These are phyloP conservation scores for Sapayoa aenigma DNA, from an alignment of 2,113 vertebrate genomes.

Conservation along the genomic window DNA sequence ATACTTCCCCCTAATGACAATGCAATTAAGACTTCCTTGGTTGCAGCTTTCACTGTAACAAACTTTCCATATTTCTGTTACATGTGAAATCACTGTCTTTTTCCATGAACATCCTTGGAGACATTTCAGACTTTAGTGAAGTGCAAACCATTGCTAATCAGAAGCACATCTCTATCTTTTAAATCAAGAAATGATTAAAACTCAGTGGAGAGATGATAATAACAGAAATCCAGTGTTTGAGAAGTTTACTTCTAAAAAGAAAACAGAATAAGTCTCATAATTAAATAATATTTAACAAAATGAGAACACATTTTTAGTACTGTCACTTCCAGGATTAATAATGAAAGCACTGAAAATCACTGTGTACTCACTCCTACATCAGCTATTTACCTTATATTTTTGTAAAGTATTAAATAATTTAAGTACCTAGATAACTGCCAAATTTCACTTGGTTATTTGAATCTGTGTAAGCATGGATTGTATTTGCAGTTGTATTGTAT, in stretches of 20 bases:
- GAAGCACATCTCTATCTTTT: not conserved
- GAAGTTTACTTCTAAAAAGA: not conserved
- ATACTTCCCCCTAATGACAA: not conserved
- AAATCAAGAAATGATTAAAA: not conserved
- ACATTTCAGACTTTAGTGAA: not conserved
- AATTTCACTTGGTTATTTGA: conserved; percentile 77
- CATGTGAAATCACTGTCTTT: not conserved
- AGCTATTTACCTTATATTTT: not conserved
- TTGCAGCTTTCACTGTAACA: not conserved
- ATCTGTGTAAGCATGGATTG: conserved; percentile 78
- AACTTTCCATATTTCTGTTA: not conserved
- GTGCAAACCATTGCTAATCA: not conserved
- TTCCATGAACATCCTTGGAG: not conserved
- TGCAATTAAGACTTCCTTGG: not conserved
- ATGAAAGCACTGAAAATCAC: not conserved
- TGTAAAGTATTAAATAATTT: not conserved
- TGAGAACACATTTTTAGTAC: not conserved
- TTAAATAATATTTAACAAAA: not conserved
- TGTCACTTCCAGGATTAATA: not conserved
- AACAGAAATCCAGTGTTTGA: not conserved
- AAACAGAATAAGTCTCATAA: not conserved
- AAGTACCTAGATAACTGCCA: conserved; percentile 92
- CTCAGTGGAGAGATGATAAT: not conserved
- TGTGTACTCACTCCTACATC: not conserved
- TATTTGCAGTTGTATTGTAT: conserved; percentile 79